Conservation (phyloP, 2,113 vertebrate species). For the Polyodon spathula region DNA sequence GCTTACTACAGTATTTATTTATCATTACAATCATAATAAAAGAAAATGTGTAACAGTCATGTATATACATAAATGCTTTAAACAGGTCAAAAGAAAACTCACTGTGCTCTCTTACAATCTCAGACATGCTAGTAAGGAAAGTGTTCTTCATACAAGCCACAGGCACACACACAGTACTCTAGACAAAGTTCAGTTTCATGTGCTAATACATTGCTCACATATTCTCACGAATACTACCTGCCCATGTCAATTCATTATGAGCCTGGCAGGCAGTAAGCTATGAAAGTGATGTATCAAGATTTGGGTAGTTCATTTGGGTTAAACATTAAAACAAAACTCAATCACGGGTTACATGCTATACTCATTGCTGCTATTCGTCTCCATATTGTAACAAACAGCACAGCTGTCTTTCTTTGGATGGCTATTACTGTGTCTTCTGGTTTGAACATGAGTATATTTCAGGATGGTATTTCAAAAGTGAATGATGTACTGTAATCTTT, state of each 20-base stretch:
- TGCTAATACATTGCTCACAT: not conserved
- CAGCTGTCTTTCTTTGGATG: too few relatives aligned
- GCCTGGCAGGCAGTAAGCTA: not conserved
- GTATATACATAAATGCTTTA: slow-evolving; percentile 7
- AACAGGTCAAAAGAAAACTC: slow-evolving; percentile 1
- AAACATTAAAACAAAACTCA: too few relatives aligned
- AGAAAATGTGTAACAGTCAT: slow-evolving; percentile 9
- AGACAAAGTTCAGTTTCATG: not conserved
- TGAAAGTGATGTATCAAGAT: not conserved
- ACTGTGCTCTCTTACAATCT: not conserved
- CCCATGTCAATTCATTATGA: not conserved
- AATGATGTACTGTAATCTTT: too few relatives aligned
- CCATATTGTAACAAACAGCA: too few relatives aligned
- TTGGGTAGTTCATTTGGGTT: too few relatives aligned
- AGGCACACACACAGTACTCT: not conserved
- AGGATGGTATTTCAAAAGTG: too few relatives aligned
- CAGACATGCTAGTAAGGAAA: not conserved
- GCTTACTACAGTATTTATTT: slow-evolving; percentile 9
- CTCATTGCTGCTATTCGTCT: too few relatives aligned
- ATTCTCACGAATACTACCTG: not conserved
- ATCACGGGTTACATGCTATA: too few relatives aligned
- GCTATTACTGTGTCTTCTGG: too few relatives aligned
- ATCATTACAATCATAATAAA: slow-evolving; percentile 8
- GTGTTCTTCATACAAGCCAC: not conserved
- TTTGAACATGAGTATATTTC: too few relatives aligned